Base-by-base conservation (phyloP, 2,113 vertebrate species). In the Oostethus manadensis region DNA sequence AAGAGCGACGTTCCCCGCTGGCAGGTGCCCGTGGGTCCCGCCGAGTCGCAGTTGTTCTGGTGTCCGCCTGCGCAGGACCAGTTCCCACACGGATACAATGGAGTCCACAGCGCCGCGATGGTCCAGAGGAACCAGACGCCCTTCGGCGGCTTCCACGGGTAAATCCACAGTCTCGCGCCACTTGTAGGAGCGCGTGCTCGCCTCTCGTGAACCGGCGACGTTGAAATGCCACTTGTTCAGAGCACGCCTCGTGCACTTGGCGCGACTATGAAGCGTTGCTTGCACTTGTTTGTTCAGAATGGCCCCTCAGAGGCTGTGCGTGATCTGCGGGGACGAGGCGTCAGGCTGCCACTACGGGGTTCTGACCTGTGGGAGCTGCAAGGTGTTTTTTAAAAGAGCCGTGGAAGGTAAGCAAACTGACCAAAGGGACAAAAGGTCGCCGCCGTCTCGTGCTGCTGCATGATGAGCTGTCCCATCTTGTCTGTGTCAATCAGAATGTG, bases 371-470 rank as follows among this genome's bases (percentile, higher is more conserved):
- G 97, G 97, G 58, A 99, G 97, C 80, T 99, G 97, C 81, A 99
- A 99, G 77, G 97, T 99, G 73, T 99, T 99, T 89, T 99, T 98
- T 84, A 99, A 99, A 85, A 92, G 97, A 78, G 97, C 97, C 4
- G 94, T 98, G 58, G 97, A 99, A 93, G 97, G 97, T 98, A 90
- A 81, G 88, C 48, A 23, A 23, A 1, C 29, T 1, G 5, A 33
- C 29, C n/a, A n/a, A n/a, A n/a, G n/a, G n/a, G n/a, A n/a, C n/a
- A n/a, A n/a, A n/a, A n/a, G n/a, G n/a, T n/a, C n/a, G n/a, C n/a
- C n/a, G n/a, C n/a, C n/a, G n/a, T n/a, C n/a, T n/a, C n/a, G n/a
- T n/a, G n/a, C n/a, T n/a, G n/a, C n/a, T n/a, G n/a, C n/a, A n/a
- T n/a, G n/a, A n/a, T n/a, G n/a, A n/a, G n/a, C n/a, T n/a, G n/a